phyloP scores from a whole-genome alignment of 2,797 vertebrate genomes.

The Ciconia nigra region DNA sequence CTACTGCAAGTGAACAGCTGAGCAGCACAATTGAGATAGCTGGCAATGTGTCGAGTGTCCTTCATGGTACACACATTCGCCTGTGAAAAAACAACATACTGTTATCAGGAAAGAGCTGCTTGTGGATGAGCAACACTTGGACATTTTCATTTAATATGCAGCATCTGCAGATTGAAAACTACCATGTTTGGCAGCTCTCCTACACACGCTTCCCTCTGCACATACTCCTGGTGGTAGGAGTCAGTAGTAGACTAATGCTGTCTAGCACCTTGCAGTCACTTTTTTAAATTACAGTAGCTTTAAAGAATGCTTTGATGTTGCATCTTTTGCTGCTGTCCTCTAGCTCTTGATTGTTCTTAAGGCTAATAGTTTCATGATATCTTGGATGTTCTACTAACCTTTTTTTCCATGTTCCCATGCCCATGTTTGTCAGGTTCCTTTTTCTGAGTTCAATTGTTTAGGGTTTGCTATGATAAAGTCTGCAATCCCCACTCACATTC shows the following conservation, averaged over 20 bases:
- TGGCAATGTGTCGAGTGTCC: not conserved
- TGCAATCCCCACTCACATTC: not conserved
- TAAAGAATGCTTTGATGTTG: not conserved
- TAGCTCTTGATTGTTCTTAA: not conserved
- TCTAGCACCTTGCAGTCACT: not conserved
- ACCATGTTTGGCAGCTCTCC: not conserved
- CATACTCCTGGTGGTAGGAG: not conserved
- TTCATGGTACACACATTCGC: accelerated
- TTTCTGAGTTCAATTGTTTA: not conserved
- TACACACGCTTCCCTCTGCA: not conserved
- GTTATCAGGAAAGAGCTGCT: not conserved
- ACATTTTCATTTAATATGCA: not conserved
- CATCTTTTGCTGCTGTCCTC: not conserved
- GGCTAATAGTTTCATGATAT: not conserved
- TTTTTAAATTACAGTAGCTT: not conserved
- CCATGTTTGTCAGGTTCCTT: not conserved
- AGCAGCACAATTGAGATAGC: not conserved
- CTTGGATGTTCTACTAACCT: not conserved
- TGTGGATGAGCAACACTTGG: not conserved
- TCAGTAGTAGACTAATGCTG: not conserved
- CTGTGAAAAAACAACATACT: not conserved
- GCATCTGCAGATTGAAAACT: not conserved
- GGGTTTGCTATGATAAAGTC: not conserved
- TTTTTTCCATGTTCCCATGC: not conserved
- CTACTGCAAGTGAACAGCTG: not conserved